Percentiles rank a stretch among this genome's conserved stretches.
Evolutionary conservation across 2,797 vertebrate genomes (phyloP).

Genomic region (Falco naumanni): DNA sequence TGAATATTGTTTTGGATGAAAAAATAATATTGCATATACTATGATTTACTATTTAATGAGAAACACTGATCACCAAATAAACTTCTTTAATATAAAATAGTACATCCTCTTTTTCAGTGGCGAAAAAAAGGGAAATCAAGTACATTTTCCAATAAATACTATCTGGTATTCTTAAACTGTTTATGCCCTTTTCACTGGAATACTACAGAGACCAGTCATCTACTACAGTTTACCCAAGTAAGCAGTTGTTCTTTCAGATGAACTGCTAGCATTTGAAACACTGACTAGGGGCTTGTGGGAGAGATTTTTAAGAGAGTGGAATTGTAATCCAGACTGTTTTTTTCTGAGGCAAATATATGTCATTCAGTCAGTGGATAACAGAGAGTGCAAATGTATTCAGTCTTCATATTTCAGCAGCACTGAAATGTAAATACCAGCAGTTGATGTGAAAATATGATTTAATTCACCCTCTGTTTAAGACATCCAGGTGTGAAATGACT

Average conservation of each 20-base stretch:
- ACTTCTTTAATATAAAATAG: background rate
- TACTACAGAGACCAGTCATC: background rate
- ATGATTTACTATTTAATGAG: background rate
- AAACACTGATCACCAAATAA: background rate
- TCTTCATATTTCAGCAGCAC: background rate
- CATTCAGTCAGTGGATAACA: background rate
- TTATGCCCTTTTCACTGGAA: constrained; percentile 18
- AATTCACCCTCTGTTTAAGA: constrained; percentile 36
- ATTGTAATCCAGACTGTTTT: constrained; percentile 1
- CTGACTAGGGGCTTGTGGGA: background rate
- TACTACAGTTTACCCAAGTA: constrained; percentile 29
- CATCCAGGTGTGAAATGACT: constrained; percentile 16
- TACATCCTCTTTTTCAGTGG: background rate
- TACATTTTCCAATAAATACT: constrained; percentile 22
- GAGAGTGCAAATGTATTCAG: constrained; percentile 9
- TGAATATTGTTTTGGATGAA: background rate
- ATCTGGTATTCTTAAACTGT: background rate
- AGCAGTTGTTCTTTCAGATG: constrained; percentile 29
- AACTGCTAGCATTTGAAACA: constrained; percentile 41
- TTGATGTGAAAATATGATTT: constrained; percentile 15
- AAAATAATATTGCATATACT: background rate
- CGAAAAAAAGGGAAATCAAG: background rate
- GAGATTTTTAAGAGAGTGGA: background rate
- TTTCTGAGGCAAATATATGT: constrained; percentile 20
- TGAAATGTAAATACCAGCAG: constrained; percentile 33